These are phyloP conservation scores for Xanthostigma xanthostigma DNA, from an alignment of 2,888 invertebrate genomes.

Conservation along the genomic window DNA sequence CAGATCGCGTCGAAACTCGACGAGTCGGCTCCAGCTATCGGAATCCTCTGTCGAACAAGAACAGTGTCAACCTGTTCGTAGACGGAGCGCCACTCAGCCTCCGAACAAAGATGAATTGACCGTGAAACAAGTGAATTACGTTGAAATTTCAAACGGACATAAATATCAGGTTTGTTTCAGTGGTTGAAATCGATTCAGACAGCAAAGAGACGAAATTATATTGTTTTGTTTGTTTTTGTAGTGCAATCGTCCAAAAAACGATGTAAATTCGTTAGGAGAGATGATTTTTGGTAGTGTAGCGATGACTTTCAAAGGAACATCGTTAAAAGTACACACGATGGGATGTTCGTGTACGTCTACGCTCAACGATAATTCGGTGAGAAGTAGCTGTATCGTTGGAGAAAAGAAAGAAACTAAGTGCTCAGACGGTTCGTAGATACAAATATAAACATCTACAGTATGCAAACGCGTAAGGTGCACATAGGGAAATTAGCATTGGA, in stretches of 20 bases:
- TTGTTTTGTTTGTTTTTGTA: conserved; percentile 21
- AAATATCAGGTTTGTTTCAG: conserved; percentile 43
- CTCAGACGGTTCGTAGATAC: too few relatives aligned
- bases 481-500: too few relatives aligned
- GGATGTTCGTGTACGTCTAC: not conserved
- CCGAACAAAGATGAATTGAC: conserved; percentile 10
- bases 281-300: conserved; percentile 88
- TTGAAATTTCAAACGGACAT: conserved; percentile 47
- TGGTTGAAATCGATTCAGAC: not conserved
- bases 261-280: conserved; percentile 66
- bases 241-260: conserved; percentile 50
- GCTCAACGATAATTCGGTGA: too few relatives aligned
- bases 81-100: conserved; percentile 5
- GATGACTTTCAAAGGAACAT: conserved; percentile 73
- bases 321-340: conserved; percentile 69
- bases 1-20: not conserved
- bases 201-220: too few relatives aligned
- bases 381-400: too few relatives aligned
- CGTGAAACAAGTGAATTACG: conserved; percentile 24
- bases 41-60: not conserved
- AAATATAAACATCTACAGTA: too few relatives aligned
- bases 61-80: too few relatives aligned
- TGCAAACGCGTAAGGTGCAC: too few relatives aligned
- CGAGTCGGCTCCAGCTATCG: not conserved
- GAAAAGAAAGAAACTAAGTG: too few relatives aligned